Conservation (phyloP, 2,797 vertebrate species). For the Sternotherus odoratus region DNA sequence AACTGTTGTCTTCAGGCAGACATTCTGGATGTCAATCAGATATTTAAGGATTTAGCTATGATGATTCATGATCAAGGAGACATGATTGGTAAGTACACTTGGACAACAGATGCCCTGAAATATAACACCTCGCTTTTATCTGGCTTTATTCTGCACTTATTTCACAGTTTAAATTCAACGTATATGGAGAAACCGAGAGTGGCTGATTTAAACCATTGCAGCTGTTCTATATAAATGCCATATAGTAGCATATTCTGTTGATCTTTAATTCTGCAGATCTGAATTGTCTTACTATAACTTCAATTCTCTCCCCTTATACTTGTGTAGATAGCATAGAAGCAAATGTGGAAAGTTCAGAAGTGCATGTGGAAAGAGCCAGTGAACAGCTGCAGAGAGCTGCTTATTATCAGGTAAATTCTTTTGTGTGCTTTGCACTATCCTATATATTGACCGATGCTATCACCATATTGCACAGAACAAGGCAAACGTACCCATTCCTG, state of each 20-base stretch:
- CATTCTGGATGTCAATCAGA: slow-evolving; percentile 97
- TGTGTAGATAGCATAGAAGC: slow-evolving; percentile 95
- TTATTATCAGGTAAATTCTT: slow-evolving; percentile 90
- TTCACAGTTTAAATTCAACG: background rate
- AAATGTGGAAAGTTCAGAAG: slow-evolving; percentile 95
- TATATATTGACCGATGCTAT: background rate
- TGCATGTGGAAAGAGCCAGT: slow-evolving; percentile 92
- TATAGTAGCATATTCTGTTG: background rate
- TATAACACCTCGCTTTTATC: background rate
- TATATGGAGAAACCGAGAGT: background rate
- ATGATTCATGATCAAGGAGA: slow-evolving; percentile 99
- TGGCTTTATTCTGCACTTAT: background rate
- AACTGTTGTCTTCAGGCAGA: slow-evolving; percentile 87
- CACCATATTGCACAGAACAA: background rate
- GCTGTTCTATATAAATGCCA: background rate
- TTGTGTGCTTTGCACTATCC: background rate
- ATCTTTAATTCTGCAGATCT: background rate
- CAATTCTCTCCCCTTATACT: slow-evolving; percentile 17
- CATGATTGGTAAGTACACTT: slow-evolving; percentile 90
- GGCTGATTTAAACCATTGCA: background rate
- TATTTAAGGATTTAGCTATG: slow-evolving; percentile 97
- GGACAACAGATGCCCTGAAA: background rate
- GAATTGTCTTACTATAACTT: background rate
- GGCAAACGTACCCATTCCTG: background rate
- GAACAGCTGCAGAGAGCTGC: slow-evolving; percentile 93